Base-by-base conservation (phyloP, 2,113 vertebrate species). In the Lepus europaeus region DNA sequence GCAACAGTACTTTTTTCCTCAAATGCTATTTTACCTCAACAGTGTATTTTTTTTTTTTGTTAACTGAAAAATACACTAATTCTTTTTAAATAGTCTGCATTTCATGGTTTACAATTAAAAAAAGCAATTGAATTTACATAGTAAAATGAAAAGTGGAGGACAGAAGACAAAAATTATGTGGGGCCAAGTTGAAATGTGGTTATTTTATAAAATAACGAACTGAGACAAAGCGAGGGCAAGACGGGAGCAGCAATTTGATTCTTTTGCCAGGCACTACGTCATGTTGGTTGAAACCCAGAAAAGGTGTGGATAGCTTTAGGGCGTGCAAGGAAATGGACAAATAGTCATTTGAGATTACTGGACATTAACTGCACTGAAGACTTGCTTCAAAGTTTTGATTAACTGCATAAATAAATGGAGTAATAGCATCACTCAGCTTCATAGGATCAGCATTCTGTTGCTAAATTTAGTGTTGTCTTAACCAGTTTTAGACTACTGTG, bases 11-110 rank as follows among this genome's bases (percentile, higher is more conserved):
- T 59, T 83, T 59, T n/a, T 51, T n/a, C 20, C 49, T 4, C 51
- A 70, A 14, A 33, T 70, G 51, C 61, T 33, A 89, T 51, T 89
- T 78, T 36, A 79, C 9, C 63, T 84, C 31, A 78, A 90, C 25
- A 27, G 63, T 70, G 4, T 45, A 74, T n/a, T n/a, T n/a, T 61
- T 31, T 69, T 61, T 31, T 69, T 61, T 84, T 2, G 20, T 56
- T 87, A 73, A 59, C 73, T 82, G 27, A 93, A 56, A 89, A 59
- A 33, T 74, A 74, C 31, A 70, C 80, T 59, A 83, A 49, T 51
- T 85, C 69, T 39, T 78, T 79, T 39, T 31, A 51, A 79, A 85
- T 16, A 90, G 53, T 79, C 31, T 33, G 45, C 39, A 69, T 36
- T 45, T 45, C 45, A 45, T 45, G 45, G 45, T 45, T 45, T 45